Percentiles rank a stretch among this genome's conserved stretches.
phyloP scores from a whole-genome alignment of 2,797 vertebrate species.

The Sphaeramia orbicularis region DNA sequence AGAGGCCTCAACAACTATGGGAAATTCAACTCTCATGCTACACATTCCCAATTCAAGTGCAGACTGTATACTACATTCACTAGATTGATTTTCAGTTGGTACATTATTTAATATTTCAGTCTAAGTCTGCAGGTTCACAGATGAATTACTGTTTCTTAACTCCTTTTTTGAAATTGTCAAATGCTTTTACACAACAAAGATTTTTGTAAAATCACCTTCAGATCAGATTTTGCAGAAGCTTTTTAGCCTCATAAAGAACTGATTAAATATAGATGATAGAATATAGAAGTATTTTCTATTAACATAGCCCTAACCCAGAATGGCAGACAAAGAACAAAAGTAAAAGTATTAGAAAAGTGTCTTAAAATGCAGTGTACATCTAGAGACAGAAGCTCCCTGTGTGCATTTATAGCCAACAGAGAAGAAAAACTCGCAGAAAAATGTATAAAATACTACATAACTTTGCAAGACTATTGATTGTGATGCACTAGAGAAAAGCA shows the following conservation, averaged over 20 bases:
- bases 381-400: neutral
- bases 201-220: neutral
- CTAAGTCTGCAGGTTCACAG: neutral
- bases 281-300: too few species aligned
- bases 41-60: conserved; percentile 20
- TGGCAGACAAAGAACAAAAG: neutral
- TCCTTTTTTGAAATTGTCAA: neutral
- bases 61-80: neutral
- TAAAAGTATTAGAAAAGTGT: neutral
- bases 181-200: neutral
- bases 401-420: neutral
- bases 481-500: neutral
- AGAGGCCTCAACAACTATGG: conserved; percentile 20
- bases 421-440: neutral
- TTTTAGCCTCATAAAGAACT: neutral
- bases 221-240: neutral
- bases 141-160: neutral
- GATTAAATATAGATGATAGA: too few species aligned
- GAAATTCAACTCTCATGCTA: conserved; percentile 30
- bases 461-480: neutral
- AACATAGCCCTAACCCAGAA: too few species aligned
- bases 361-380: neutral
- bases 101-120: neutral
- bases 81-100: conserved; percentile 6
- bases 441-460: neutral